Base-by-base conservation (phyloP, 1,140 invertebrate genomes). In the Drosophila ogumai region DNA sequence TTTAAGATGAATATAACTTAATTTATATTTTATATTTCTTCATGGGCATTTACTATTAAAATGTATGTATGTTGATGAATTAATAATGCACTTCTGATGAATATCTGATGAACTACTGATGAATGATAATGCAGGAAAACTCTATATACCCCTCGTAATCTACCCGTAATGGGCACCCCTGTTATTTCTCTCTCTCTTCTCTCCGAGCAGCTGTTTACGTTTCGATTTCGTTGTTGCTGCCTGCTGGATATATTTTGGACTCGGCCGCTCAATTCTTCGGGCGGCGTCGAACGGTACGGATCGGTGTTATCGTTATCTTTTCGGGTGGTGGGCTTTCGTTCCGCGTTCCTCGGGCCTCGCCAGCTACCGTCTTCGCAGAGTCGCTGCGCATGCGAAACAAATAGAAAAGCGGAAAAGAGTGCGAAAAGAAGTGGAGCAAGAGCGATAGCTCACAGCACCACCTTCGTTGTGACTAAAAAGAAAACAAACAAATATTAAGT, bases 381-480 rank as follows among this genome's bases (percentile, higher is more conserved):
- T 46, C 38, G 73, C 54, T 71, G 80, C 85, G 80, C 84, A 87
- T 88, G 84, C 84, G 84, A 77, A 78, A 41, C 44, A 43, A 38
- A 61, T 52, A 57, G 57, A 77, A 78, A 72, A 72, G 65, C 49
- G 47, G 66, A 57, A 71, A 71, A 43, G 25, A 49, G 61, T 69
- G 61, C 61, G 60, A 69, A 68, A 66, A 67, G 36, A 69, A 69
- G 38, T 68, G 41, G 68, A 72, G 31, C 65, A 68, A 68, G 49
- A 68, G 32, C 67, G 41, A 68, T 34, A 67, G 22, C 40, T 47
- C 44, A 22, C 25, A 13, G 34, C 47, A 71, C 43, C 67, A 71
- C 50, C 67, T 71, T 56, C 67, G 64, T 8, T 17, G 36, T 28
- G 19, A 43, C 10, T 12, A 44, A 64, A 64, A 72, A 34, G 40